Percentiles rank a stretch among this genome's conserved stretches.
Conservation (phyloP, 2,888 invertebrate genomes). For the Melikaiella ostensackeni region DNA sequence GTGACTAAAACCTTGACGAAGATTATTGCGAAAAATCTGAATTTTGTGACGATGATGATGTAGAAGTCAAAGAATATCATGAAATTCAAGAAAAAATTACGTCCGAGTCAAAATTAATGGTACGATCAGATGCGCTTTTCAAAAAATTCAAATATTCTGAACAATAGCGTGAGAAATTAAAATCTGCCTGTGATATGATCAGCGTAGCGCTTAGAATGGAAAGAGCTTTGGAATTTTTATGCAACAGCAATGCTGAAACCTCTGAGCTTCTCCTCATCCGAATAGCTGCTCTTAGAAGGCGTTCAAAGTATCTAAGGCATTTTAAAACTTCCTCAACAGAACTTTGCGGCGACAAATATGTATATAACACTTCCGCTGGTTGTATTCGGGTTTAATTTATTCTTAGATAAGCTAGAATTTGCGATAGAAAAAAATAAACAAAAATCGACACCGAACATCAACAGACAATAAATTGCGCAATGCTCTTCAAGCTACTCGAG, state of each 20-base stretch:
- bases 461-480: conserved; percentile 35
- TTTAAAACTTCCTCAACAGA: conserved; percentile 42
- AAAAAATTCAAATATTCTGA: conserved; percentile 50
- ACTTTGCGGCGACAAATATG: neutral
- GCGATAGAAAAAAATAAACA: conserved; percentile 33
- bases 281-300: no score
- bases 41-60: conserved; percentile 11
- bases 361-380: conserved; percentile 15
- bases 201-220: no score
- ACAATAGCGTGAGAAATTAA: conserved; percentile 47
- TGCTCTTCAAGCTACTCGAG: conserved; percentile 42
- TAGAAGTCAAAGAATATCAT: neutral
- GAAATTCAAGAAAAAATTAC: conserved; percentile 4
- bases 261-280: no score
- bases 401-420: conserved; percentile 44
- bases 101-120: conserved; percentile 40
- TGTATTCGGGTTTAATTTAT: conserved; percentile 42
- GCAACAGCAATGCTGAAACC: neutral
- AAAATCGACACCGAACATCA: conserved; percentile 37
- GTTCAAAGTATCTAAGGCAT: conserved; percentile 43
- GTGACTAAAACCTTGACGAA: neutral
- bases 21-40: conserved; percentile 21
- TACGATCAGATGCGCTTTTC: conserved; percentile 46
- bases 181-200: conserved; percentile 47
- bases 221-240: conserved; percentile 50